Evolutionary conservation across 2,888 invertebrate genomes (phyloP).

Genomic region (Argynnis bischoffii): DNA sequence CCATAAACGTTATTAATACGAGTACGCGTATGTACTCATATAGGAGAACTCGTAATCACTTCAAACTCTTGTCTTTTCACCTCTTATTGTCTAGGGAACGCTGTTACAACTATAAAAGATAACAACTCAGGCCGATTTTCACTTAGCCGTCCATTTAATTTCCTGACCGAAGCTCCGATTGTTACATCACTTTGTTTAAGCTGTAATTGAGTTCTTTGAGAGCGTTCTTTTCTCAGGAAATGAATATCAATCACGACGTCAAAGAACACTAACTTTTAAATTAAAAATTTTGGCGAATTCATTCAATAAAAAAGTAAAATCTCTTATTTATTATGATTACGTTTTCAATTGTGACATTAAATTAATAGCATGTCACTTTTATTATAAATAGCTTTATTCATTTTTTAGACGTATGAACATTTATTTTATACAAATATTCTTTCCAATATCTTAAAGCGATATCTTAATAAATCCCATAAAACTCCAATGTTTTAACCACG

Average conservation of each 20-base stretch:
- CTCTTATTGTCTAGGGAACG: constrained; percentile 60
- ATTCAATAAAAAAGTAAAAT: constrained; percentile 15
- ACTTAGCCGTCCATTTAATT: constrained; percentile 78
- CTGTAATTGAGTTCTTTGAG: constrained; percentile 77
- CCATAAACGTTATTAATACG: constrained; percentile 58
- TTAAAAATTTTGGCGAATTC: constrained; percentile 46
- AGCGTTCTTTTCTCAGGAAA: constrained; percentile 73
- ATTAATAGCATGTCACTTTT: constrained; percentile 12
- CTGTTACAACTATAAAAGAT: constrained; percentile 72
- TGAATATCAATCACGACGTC: constrained; percentile 60
- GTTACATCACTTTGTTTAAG: constrained; percentile 76
- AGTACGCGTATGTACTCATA: constrained; percentile 58
- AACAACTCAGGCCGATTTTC: constrained; percentile 61
- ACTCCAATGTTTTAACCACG: constrained; percentile 78
- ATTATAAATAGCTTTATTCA: not conserved
- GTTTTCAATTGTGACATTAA: not conserved
- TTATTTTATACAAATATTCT: constrained; percentile 14
- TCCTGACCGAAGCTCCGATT: constrained; percentile 73
- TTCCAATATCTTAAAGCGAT: constrained; percentile 69
- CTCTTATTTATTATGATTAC: constrained; percentile 12
- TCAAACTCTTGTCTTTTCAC: constrained; percentile 63
- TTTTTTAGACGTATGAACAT: not conserved
- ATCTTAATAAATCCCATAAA: constrained; percentile 81
- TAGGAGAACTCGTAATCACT: constrained; percentile 67
- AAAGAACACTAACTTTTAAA: constrained; percentile 50